These are phyloP conservation scores for Struthidea cinerea DNA, from an alignment of 2,113 vertebrate genomes.

Conservation along the genomic window DNA sequence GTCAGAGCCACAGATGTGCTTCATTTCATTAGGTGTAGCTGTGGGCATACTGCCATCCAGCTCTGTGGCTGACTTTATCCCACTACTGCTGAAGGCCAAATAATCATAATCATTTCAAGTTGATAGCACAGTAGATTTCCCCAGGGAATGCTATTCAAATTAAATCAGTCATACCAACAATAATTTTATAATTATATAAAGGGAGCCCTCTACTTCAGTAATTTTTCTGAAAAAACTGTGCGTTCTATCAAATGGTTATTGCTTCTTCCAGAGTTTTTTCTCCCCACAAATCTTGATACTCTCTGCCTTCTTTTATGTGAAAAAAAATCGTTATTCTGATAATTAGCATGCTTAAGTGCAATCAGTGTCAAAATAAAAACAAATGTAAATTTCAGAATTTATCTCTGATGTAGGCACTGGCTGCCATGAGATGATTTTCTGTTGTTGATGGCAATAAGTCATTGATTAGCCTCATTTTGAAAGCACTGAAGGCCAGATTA, in stretches of 20 bases:
- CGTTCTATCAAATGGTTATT: neutral
- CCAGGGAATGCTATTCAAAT: slow-evolving; percentile 58
- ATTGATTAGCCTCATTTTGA: neutral
- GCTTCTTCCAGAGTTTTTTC: neutral
- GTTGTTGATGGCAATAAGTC: neutral
- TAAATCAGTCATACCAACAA: slow-evolving; percentile 65
- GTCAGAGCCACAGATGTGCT: slow-evolving; percentile 60
- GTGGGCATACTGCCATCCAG: slow-evolving; percentile 37
- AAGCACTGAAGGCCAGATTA: neutral
- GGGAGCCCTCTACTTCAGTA: neutral
- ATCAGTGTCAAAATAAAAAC: neutral
- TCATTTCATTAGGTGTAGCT: slow-evolving; percentile 68
- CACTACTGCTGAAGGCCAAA: slow-evolving; percentile 63
- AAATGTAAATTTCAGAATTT: neutral
- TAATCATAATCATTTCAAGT: slow-evolving; percentile 67
- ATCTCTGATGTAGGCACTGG: neutral
- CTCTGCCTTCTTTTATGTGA: neutral
- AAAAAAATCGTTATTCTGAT: neutral
- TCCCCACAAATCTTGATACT: neutral
- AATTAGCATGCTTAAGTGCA: neutral
- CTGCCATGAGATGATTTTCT: neutral
- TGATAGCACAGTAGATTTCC: slow-evolving; percentile 59
- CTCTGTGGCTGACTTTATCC: slow-evolving; percentile 51
- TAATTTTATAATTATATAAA: slow-evolving; percentile 60
- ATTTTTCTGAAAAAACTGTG: neutral